phyloP scores from a whole-genome alignment of 2,113 vertebrate species.

The Conger conger region DNA sequence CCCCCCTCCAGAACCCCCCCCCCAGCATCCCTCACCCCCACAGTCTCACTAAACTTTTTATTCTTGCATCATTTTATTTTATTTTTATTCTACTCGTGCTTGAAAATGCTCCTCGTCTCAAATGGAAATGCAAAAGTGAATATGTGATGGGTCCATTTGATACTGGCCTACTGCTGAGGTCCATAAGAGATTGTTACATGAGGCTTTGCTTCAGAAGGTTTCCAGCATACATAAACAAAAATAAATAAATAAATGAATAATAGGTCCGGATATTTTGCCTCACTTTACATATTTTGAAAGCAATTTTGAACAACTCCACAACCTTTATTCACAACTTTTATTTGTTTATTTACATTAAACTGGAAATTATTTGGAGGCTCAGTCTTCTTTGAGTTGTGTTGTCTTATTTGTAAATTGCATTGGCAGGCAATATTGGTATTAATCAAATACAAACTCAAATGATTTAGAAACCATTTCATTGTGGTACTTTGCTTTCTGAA shows the following conservation, averaged over 20 bases:
- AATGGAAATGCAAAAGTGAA: not conserved
- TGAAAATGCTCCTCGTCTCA: not conserved
- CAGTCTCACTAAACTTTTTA: slow-evolving; percentile 18
- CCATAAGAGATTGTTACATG: not conserved
- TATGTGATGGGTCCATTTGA: not conserved
- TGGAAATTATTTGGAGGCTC: not conserved
- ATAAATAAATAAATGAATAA: not conserved
- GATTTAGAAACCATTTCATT: slow-evolving; percentile 62
- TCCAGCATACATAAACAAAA: not conserved
- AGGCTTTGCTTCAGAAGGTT: not conserved
- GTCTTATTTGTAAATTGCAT: not conserved
- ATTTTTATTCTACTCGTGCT: not conserved
- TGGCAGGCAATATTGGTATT: slow-evolving; percentile 54
- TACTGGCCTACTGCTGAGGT: not conserved
- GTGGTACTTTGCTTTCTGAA: slow-evolving; percentile 64
- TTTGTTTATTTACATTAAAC: not conserved
- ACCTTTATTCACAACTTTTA: too few relatives aligned
- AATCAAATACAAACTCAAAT: slow-evolving; percentile 57
- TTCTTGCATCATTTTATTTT: slow-evolving; percentile 16
- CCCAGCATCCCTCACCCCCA: not conserved
- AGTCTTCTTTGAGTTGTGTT: not conserved
- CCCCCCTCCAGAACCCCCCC: slow-evolving; percentile 12
- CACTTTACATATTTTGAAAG: not conserved
- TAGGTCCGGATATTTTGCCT: not conserved
- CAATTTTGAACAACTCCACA: not conserved